Percentiles rank a stretch among this genome's conserved stretches.
Evolutionary conservation across 2,888 invertebrate species (phyloP).

Genomic region (Drosophila paranaensis): DNA sequence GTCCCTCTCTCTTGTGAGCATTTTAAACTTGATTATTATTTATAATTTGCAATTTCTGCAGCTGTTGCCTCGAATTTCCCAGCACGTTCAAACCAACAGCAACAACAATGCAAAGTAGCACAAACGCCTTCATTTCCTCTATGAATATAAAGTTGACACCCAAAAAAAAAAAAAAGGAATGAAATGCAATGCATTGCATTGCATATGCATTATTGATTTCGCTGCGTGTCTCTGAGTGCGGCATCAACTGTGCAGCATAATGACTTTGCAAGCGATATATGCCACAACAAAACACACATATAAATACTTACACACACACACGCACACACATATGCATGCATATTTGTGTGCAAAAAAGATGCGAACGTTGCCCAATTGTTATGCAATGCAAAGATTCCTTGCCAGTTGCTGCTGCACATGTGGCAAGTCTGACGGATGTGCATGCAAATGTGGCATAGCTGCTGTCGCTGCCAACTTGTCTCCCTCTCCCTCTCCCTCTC

Average conservation of each 20-base stretch:
- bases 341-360: constrained; percentile 5
- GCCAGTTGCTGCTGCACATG: constrained; percentile 31
- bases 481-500: background rate
- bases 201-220: constrained; percentile 59
- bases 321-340: background rate
- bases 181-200: constrained; percentile 46
- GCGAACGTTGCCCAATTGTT: constrained; percentile 55
- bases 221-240: constrained; percentile 21
- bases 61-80: constrained; percentile 20
- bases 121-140: constrained; percentile 39
- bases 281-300: constrained; percentile 17
- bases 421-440: constrained; percentile 60
- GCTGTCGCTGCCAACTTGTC: constrained; percentile 15
- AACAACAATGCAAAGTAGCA: constrained; percentile 10
- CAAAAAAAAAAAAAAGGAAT: constrained; percentile 32
- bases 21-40: constrained; percentile 24
- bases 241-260: constrained; percentile 42
- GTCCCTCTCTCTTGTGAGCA: background rate
- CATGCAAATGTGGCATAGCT: constrained; percentile 52
- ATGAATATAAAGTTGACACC: constrained; percentile 71
- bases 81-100: constrained; percentile 10
- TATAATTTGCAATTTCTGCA: constrained; percentile 41
- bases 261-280: constrained; percentile 44
- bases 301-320: background rate
- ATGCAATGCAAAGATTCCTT: constrained; percentile 62